Base-by-base conservation (phyloP, 2,888 invertebrate genomes). In the Peribatodes rhomboidaria region DNA sequence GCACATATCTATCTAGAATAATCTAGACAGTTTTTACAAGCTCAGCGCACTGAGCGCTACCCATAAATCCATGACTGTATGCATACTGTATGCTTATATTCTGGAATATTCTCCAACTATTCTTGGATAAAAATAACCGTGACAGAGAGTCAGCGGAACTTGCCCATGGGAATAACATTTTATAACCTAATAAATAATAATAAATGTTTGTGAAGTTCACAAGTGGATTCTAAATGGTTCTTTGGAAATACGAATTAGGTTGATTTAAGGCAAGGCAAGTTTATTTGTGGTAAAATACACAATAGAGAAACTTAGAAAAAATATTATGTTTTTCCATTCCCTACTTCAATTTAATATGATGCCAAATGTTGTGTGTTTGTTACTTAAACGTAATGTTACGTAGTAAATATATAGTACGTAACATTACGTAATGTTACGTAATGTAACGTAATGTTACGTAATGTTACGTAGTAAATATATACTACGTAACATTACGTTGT, bases 11-110 rank as follows among this genome's bases (percentile, higher is more conserved):
- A 58, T 63, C 37, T 58, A 20, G 52, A 59, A 66, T 61, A 59
- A 66, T 61, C 57, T 67, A 67, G 70, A 71, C 67, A 68, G 67
- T 67, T 70, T 67, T 71, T 70, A 71, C 69, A 71, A 72, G 69
- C 65, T 60, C 49, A 57, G 67, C 70, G 46, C 60, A 59, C 63
- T 64, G 65, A 71, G 67, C 65, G 61, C 65, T 61, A 33, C 55
- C 50, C 50, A 72, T 73, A 74, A 74, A 74, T 74, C 73, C 57
- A 53, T 62, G 69, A 20, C 50, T 50, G 50, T 20, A 37, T 20
- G 35, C 35, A 37, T 20, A 20, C 50, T 50, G 50, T 20, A 37
- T 20, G 35, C 35, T 50, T 20, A 55, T 55, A 39, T 33, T 35
- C 56, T 10, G 35, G 33, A 55, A 31, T 56, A 56, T 56, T 44